Conservation (phyloP, 2,797 vertebrate genomes). For the Artibeus lituratus region DNA sequence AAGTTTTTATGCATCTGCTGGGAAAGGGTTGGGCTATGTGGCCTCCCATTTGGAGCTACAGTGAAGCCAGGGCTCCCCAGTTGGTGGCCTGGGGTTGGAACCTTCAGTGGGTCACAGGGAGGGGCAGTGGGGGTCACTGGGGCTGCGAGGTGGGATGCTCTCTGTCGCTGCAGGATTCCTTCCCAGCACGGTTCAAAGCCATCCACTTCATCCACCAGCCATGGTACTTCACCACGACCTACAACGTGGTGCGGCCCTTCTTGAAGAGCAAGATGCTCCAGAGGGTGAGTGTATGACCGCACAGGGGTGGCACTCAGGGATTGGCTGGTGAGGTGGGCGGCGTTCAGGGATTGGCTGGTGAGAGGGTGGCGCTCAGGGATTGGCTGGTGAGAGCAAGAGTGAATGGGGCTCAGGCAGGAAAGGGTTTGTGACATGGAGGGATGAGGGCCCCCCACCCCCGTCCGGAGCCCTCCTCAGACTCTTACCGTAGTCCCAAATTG, state of each 20-base stretch:
- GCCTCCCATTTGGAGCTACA: not conserved
- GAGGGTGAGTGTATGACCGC: conserved; percentile 85
- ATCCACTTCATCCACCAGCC: conserved; percentile 97
- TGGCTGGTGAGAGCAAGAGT: not conserved
- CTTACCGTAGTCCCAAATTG: not conserved
- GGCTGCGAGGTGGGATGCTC: not conserved
- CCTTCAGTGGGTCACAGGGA: not conserved
- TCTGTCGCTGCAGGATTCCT: conserved; percentile 89
- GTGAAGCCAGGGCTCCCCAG: not conserved
- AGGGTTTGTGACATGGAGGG: not conserved
- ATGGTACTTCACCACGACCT: conserved; percentile 99
- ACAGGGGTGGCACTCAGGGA: not conserved
- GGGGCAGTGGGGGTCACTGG: not conserved
- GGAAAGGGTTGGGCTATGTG: not conserved
- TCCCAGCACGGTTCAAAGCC: conserved; percentile 97
- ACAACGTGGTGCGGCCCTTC: conserved; percentile 96
- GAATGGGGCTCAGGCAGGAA: not conserved
- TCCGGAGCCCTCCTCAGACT: not conserved
- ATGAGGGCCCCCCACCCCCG: no score
- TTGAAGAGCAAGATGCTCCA: conserved; percentile 98
- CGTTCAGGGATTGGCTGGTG: not conserved
- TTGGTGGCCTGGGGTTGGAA: not conserved
- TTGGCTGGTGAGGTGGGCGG: not conserved
- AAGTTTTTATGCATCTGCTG: not conserved
- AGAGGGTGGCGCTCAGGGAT: no score